Evolutionary conservation across 2,888 invertebrate species (phyloP), one percentile per base, ranked within the genome.

Genomic region (Pseudanteris insignis): DNA sequence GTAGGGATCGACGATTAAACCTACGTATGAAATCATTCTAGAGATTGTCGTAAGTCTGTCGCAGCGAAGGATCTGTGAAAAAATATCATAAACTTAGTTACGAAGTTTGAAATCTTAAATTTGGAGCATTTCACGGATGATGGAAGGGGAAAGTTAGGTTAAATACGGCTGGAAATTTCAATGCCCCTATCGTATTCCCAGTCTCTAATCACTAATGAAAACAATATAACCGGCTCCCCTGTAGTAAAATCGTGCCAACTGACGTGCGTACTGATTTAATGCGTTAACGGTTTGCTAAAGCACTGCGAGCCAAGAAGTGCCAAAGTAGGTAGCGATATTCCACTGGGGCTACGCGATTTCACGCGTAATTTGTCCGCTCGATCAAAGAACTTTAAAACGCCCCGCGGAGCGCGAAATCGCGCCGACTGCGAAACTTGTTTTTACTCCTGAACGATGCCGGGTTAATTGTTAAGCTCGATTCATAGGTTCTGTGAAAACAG

Each of bases 181-280:
- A 25, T 14, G 34, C 13, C 41, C 18, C 55, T 32, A 21, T 60
- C 54, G 30, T 53, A 30, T 40, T 37, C 37, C 51, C 40, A 57
- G 38, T 55, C 63, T 62, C 66, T 70, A 70, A 72, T 73, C 72
- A 63, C 67, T 72, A 70, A 70, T 67, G 72, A 73, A 71, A 72
- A 73, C 72, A 71, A 70, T 67, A 67, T 71, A 67, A 68, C 64
- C 29, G 68, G 58, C 64, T 65, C 54, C 63, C 63, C 26, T 12
- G 59, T 47, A 38, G 48, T 65, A 64, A 67, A 67, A 67, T 64
- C 67, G 63, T 67, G 65, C 66, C 66, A 69, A 66, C 65, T 63
- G 62, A 67, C 69, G 53, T 61, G 67, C 33, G 40, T 55, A 14
- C 60, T 68, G 70, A 71, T 71, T 71, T 70, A 71, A 46, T n/a